Conservation (phyloP, 2,797 vertebrate species). For the Danio choprae region DNA sequence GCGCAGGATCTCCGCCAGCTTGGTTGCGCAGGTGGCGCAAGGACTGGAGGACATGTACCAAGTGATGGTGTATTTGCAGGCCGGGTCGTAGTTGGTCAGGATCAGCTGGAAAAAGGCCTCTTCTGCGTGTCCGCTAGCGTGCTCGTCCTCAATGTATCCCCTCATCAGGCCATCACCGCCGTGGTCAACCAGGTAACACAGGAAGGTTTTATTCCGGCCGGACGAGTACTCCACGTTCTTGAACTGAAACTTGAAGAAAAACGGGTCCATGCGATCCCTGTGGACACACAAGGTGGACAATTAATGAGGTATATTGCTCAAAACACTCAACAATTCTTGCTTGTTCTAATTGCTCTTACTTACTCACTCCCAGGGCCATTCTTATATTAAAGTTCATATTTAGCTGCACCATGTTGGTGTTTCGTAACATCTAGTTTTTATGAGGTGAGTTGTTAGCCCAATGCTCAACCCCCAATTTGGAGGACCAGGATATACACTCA, state of each 20-base stretch:
- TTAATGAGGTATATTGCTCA: not conserved
- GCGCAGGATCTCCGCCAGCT: constrained; percentile 79
- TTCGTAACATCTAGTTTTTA: too few species aligned
- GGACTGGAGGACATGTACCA: constrained; percentile 96
- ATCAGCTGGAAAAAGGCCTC: constrained; percentile 88
- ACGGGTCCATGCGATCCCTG: constrained; percentile 89
- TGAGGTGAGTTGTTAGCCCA: too few species aligned
- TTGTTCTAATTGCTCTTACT: too few species aligned
- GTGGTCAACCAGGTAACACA: constrained; percentile 88
- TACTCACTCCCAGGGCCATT: too few species aligned
- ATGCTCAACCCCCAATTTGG: too few species aligned
- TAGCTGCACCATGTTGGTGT: too few species aligned
- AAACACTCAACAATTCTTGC: too few species aligned
- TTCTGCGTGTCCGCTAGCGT: constrained; percentile 83
- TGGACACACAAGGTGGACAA: not conserved
- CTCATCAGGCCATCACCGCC: constrained; percentile 71
- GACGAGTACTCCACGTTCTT: constrained; percentile 97
- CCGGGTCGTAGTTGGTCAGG: constrained; percentile 77
- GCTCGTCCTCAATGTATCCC: constrained; percentile 92
- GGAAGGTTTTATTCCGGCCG: constrained; percentile 93
- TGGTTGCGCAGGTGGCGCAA: constrained; percentile 82
- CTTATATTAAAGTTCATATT: too few species aligned
- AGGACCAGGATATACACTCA: too few species aligned
- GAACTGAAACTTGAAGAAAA: constrained; percentile 93
- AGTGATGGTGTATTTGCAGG: constrained; percentile 80